phyloP scores from a whole-genome alignment of 1,140 invertebrate genomes.

The Eulimnadia texana region DNA sequence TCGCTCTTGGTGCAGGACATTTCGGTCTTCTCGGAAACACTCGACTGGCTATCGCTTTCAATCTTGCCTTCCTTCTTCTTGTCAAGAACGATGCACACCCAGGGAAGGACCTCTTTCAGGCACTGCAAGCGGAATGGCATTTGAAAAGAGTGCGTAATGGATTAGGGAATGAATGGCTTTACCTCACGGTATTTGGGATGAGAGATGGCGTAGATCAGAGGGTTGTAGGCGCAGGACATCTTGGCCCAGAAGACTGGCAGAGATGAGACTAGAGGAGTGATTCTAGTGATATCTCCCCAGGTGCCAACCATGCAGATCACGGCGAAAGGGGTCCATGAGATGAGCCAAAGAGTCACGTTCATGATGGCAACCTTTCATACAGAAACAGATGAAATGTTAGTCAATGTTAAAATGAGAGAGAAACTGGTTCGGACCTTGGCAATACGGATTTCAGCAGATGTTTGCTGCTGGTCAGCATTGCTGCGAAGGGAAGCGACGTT shows the following conservation, averaged over 20 bases:
- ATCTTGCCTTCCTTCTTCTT: neutral
- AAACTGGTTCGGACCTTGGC: no score
- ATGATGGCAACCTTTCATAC: constrained; percentile 53
- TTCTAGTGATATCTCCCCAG: constrained; percentile 54
- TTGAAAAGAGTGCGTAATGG: no score
- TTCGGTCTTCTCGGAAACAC: neutral
- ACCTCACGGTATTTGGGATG: constrained; percentile 62
- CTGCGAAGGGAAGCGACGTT: constrained; percentile 70
- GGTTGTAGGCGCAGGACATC: constrained; percentile 39
- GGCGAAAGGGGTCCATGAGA: constrained; percentile 68
- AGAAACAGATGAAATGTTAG: no score
- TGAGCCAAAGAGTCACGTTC: constrained; percentile 63
- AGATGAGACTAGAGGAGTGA: constrained; percentile 24
- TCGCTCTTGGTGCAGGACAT: neutral
- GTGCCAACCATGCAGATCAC: constrained; percentile 60
- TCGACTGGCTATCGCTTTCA: neutral
- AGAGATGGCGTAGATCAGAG: constrained; percentile 73
- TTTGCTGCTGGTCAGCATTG: constrained; percentile 46
- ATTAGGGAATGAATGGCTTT: neutral
- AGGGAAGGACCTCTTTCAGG: neutral
- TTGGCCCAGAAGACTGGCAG: constrained; percentile 34
- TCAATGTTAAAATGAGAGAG: no score
- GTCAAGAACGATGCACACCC: neutral
- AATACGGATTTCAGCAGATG: constrained; percentile 64
- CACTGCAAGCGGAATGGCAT: no score